Conservation (phyloP, 1,140 invertebrate genomes). For the Halictus rubicundus region DNA sequence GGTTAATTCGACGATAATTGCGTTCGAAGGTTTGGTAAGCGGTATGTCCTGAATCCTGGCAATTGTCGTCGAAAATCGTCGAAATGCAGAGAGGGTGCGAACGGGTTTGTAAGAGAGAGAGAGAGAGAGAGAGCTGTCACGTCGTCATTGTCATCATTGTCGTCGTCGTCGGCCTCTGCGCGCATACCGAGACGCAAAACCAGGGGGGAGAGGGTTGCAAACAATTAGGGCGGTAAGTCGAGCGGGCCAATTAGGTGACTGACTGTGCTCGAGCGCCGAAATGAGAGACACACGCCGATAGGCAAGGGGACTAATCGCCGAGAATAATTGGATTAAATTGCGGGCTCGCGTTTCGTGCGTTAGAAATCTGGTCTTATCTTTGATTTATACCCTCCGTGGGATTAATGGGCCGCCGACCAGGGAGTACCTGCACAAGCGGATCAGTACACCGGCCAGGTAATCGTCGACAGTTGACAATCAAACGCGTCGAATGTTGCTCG, state of each 20-base stretch:
- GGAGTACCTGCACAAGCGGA: too few species aligned
- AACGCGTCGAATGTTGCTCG: too few species aligned
- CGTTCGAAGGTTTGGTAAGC: slow-evolving; percentile 16
- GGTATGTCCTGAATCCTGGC: slow-evolving; percentile 7
- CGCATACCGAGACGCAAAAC: slow-evolving; percentile 49
- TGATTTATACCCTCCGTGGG: slow-evolving; percentile 12
- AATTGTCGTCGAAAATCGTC: slow-evolving; percentile 21
- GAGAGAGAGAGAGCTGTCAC: background rate
- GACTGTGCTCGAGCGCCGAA: slow-evolving; percentile 39
- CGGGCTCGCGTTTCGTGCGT: slow-evolving; percentile 35
- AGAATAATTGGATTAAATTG: slow-evolving; percentile 65
- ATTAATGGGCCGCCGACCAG: background rate
- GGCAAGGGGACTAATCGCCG: slow-evolving; percentile 58
- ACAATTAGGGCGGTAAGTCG: slow-evolving; percentile 61
- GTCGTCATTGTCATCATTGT: slow-evolving; percentile 23
- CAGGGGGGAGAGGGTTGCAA: slow-evolving; percentile 28
- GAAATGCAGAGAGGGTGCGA: slow-evolving; percentile 3
- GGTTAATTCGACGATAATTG: slow-evolving; percentile 52
- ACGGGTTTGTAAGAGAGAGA: background rate
- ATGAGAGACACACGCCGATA: slow-evolving; percentile 42
- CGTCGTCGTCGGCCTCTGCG: slow-evolving; percentile 18
- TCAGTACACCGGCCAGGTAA: too few species aligned
- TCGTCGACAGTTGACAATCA: too few species aligned
- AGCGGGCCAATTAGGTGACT: slow-evolving; percentile 60
- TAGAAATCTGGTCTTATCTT: slow-evolving; percentile 22